Conservation (phyloP, 2,797 vertebrate genomes). For the Enteromius anoplus region DNA sequence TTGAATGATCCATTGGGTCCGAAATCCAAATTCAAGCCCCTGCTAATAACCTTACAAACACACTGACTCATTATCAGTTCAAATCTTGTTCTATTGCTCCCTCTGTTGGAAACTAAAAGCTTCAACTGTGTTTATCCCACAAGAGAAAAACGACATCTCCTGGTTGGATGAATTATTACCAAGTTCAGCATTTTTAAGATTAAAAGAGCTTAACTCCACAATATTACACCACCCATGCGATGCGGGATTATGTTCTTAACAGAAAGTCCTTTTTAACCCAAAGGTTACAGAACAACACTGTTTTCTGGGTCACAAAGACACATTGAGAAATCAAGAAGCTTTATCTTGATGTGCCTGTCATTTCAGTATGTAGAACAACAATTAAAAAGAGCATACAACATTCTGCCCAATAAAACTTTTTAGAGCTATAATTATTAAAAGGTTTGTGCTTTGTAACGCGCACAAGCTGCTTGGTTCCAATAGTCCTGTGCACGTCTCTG, state of each 20-base stretch:
- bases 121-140: not conserved
- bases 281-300: slow-evolving; percentile 13
- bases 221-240: slow-evolving; percentile 35
- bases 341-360: not conserved
- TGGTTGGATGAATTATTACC: slow-evolving; percentile 24
- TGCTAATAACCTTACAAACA: not conserved
- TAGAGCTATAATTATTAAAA: not conserved
- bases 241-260: slow-evolving; percentile 53
- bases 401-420: not conserved
- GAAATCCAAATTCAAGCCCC: not conserved
- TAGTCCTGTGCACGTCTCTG: slow-evolving; percentile 1
- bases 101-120: slow-evolving; percentile 29
- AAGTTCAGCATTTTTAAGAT: slow-evolving; percentile 28
- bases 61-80: not conserved
- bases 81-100: slow-evolving; percentile 26
- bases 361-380: not conserved
- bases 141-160: slow-evolving; percentile 27
- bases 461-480: not conserved
- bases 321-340: not conserved
- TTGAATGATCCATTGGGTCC: not conserved
- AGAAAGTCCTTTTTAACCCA: slow-evolving; percentile 31
- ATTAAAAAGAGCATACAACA: not conserved
- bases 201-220: slow-evolving; percentile 44
- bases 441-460: not conserved
- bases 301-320: slow-evolving; percentile 28